Percentiles rank a stretch among this genome's conserved stretches.
phyloP scores from a whole-genome alignment of 2,888 invertebrate genomes.

The Rugalucina vietnamica region DNA sequence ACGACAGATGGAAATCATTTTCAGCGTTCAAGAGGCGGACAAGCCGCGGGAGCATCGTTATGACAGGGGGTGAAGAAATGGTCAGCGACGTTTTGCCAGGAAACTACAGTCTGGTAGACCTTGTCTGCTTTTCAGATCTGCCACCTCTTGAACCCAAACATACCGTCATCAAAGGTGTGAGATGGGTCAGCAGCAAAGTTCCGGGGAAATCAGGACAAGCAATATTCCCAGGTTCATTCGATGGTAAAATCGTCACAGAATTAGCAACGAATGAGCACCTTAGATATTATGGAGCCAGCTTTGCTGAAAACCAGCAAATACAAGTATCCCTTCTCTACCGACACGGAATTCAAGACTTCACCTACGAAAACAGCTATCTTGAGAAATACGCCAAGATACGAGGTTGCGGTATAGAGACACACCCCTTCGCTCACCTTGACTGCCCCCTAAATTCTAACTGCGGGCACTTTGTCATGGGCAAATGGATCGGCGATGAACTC shows the following conservation, averaged over 20 bases:
- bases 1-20: slow-evolving; percentile 59
- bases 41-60: slow-evolving; percentile 51
- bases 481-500: slow-evolving; percentile 47
- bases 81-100: slow-evolving; percentile 58
- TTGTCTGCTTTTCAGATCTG: slow-evolving; percentile 57
- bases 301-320: slow-evolving; percentile 57
- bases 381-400: slow-evolving; percentile 52
- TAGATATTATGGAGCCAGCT: slow-evolving; percentile 56
- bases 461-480: slow-evolving; percentile 61
- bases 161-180: slow-evolving; percentile 53
- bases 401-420: slow-evolving; percentile 61
- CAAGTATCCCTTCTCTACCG: slow-evolving; percentile 56
- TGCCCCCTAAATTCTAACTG: slow-evolving; percentile 60
- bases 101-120: slow-evolving; percentile 56
- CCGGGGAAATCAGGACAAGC: slow-evolving; percentile 49
- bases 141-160: slow-evolving; percentile 53
- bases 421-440: slow-evolving; percentile 65
- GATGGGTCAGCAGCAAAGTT: slow-evolving; percentile 44
- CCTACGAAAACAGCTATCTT: slow-evolving; percentile 63
- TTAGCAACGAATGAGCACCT: slow-evolving; percentile 60
- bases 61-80: slow-evolving; percentile 55
- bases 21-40: slow-evolving; percentile 52
- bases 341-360: slow-evolving; percentile 66
- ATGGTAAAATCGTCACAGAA: slow-evolving; percentile 49
- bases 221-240: slow-evolving; percentile 55